phyloP scores from a whole-genome alignment of 1,140 invertebrate genomes.

The Bombus confusus region DNA sequence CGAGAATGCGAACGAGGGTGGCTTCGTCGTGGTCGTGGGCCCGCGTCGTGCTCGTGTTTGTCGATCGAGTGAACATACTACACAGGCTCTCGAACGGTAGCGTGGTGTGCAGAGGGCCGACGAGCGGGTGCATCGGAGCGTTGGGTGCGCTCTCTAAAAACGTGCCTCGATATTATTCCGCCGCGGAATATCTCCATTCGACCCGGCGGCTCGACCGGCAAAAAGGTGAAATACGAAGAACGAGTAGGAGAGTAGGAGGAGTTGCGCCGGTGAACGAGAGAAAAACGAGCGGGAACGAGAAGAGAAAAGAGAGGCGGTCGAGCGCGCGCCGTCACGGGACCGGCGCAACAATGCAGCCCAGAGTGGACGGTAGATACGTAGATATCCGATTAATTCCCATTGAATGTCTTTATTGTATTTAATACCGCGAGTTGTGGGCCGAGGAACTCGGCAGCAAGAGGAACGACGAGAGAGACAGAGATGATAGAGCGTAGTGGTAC shows the following conservation, averaged over 20 bases:
- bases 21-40: background rate
- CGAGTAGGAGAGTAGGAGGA: constrained; percentile 21
- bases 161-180: constrained; percentile 62
- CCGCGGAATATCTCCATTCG: constrained; percentile 67
- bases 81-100: background rate
- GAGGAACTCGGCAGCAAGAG: background rate
- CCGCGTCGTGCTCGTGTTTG: constrained; percentile 15
- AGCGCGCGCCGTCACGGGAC: constrained; percentile 52
- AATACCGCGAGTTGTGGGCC: constrained; percentile 63
- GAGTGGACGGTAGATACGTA: constrained; percentile 70
- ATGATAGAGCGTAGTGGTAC: background rate
- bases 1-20: constrained; percentile 50
- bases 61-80: background rate
- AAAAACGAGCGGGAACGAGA: constrained; percentile 4
- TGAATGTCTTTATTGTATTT: constrained; percentile 81
- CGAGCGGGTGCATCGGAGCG: constrained; percentile 27
- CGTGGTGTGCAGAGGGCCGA: background rate
- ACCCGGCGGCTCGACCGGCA: constrained; percentile 20
- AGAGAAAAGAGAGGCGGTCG: constrained; percentile 25
- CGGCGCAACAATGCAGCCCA: constrained; percentile 57
- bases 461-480: background rate
- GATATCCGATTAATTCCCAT: constrained; percentile 81
- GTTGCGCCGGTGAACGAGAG: background rate
- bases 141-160: constrained; percentile 52
- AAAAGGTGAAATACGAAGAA: constrained; percentile 48